Percentiles rank a stretch among this genome's conserved stretches.
phyloP scores from a whole-genome alignment of 2,797 vertebrate species.

The Melanotaenia boesemani region DNA sequence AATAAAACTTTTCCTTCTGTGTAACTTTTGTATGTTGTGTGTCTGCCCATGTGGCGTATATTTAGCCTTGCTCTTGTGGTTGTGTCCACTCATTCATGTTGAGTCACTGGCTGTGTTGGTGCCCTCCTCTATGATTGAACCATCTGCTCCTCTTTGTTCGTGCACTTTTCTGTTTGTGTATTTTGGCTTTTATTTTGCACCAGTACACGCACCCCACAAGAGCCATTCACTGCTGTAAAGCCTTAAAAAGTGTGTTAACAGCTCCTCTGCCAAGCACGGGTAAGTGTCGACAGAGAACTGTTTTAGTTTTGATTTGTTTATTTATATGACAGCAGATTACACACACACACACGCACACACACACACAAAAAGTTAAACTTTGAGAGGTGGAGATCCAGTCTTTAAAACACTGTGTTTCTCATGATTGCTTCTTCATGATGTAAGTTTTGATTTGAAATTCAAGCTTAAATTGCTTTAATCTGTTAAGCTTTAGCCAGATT shows the following conservation, averaged over 20 bases:
- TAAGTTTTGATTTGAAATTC: not conserved
- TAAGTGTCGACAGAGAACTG: not conserved
- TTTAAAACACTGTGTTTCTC: no score
- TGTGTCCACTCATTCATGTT: slow-evolving; percentile 11
- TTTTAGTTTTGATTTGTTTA: not conserved
- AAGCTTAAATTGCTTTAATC: slow-evolving; percentile 11
- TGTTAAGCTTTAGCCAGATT: no score
- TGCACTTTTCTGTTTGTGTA: not conserved
- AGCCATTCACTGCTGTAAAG: not conserved
- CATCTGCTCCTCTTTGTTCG: slow-evolving; percentile 21
- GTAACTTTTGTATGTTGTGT: not conserved
- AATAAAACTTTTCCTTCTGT: not conserved
- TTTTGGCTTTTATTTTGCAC: slow-evolving; percentile 20
- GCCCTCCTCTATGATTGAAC: slow-evolving; percentile 4
- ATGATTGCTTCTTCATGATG: not conserved
- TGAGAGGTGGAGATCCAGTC: no score
- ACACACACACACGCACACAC: no score
- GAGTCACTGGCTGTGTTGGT: slow-evolving; percentile 17
- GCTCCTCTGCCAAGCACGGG: not conserved
- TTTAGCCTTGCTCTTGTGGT: not conserved
- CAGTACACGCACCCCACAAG: not conserved
- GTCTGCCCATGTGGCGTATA: not conserved
- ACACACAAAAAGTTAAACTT: no score
- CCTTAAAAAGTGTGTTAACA: slow-evolving; percentile 21
- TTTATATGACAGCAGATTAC: not conserved